These are phyloP conservation scores for Gobionotothen gibberifrons DNA, from an alignment of 2,797 vertebrate species.

Conservation along the genomic window DNA sequence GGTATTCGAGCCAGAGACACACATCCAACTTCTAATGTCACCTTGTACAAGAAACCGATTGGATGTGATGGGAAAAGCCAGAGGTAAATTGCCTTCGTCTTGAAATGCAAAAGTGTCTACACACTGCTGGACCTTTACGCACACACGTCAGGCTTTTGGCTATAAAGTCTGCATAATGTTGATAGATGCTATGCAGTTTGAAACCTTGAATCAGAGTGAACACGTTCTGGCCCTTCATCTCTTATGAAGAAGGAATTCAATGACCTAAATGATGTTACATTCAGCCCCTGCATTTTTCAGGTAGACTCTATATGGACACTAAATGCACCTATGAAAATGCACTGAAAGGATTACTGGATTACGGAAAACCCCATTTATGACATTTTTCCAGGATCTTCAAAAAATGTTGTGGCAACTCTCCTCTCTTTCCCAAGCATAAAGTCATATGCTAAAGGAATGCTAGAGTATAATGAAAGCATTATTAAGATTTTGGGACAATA, in stretches of 20 bases:
- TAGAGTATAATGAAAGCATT: slow-evolving; percentile 47
- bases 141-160: background rate
- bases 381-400: slow-evolving; percentile 10
- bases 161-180: background rate
- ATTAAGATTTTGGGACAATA: slow-evolving; percentile 23
- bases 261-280: background rate
- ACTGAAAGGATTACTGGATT: slow-evolving; percentile 25
- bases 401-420: slow-evolving; percentile 21
- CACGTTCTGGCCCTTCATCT: slow-evolving; percentile 1
- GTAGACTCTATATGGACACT: slow-evolving; percentile 8
- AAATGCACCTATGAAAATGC: slow-evolving; percentile 25
- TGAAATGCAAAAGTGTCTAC: slow-evolving; percentile 5
- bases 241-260: slow-evolving; percentile 6
- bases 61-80: background rate
- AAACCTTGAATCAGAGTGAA: background rate
- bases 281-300: slow-evolving; percentile 15
- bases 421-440: slow-evolving; percentile 50
- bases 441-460: slow-evolving; percentile 78
- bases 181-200: slow-evolving; percentile 5
- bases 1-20: background rate
- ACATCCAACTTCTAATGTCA: background rate
- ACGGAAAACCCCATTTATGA: slow-evolving; percentile 2
- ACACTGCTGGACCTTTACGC: background rate
- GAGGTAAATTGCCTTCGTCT: slow-evolving; percentile 2
- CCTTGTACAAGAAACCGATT: background rate